Percentiles rank a stretch among this genome's conserved stretches.
Evolutionary conservation across 2,113 vertebrate species (phyloP).

Genomic region (Halichoerus grypus): DNA sequence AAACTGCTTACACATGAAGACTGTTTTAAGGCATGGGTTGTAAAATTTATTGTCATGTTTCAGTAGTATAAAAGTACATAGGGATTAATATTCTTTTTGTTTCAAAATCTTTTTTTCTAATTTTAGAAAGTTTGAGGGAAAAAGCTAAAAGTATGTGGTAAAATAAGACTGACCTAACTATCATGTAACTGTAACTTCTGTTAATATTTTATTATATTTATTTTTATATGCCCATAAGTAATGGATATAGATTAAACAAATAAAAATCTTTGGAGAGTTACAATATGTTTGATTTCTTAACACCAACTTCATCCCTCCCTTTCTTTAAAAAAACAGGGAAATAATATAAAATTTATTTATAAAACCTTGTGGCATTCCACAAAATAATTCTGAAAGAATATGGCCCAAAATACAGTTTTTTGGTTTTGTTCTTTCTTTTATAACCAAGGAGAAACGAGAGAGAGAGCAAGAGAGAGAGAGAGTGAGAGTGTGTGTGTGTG

Average conservation of each 20-base stretch:
- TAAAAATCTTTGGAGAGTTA: slow-evolving; percentile 24
- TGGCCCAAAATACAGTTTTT: not conserved
- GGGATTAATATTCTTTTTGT: not conserved
- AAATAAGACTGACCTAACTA: slow-evolving; percentile 14
- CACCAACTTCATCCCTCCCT: slow-evolving; percentile 24
- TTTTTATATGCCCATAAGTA: slow-evolving; percentile 53
- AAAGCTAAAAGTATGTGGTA: not conserved
- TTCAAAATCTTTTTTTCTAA: not conserved
- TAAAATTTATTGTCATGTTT: slow-evolving; percentile 8
- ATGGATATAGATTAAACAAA: slow-evolving; percentile 2
- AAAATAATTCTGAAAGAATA: slow-evolving; percentile 37
- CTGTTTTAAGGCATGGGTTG: not conserved
- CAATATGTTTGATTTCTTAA: slow-evolving; percentile 51
- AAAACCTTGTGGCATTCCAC: slow-evolving; percentile 22
- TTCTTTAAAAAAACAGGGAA: slow-evolving; percentile 56
- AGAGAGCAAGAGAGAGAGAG: not conserved
- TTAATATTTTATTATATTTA: not conserved
- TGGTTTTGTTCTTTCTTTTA: not conserved
- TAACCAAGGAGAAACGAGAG: not conserved
- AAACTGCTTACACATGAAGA: not conserved
- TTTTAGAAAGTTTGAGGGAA: slow-evolving; percentile 7
- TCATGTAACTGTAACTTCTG: not conserved
- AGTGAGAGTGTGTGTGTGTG: not conserved
- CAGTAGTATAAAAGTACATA: not conserved
- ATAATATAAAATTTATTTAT: slow-evolving; percentile 32